A percentile compares a stretch with the other conserved stretches of the same genome.
phyloP scores from a whole-genome alignment of 2,888 invertebrate species.

The Phortica okadai region DNA sequence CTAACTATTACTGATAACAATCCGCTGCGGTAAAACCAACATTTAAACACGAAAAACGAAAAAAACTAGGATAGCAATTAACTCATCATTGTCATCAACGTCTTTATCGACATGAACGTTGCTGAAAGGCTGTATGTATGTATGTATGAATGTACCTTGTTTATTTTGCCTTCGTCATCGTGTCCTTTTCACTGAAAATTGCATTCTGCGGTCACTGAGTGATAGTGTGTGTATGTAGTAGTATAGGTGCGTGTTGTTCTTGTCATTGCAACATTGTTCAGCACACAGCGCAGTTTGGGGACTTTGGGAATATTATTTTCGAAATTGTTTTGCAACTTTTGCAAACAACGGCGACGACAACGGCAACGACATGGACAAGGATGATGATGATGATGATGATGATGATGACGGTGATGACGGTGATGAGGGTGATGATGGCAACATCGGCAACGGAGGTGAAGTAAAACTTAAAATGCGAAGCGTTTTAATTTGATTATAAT shows the following conservation, averaged over 20 bases:
- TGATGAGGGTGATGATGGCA: too few species aligned
- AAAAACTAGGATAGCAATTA: too few species aligned
- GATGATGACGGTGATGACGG: too few species aligned
- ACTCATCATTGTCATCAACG: too few species aligned
- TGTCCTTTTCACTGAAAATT: background rate
- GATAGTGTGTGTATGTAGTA: slow-evolving; percentile 6
- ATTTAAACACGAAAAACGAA: too few species aligned
- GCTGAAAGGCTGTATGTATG: background rate
- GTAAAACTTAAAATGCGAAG: background rate
- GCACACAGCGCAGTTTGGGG: background rate
- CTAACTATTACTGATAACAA: too few species aligned
- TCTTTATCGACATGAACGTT: too few species aligned
- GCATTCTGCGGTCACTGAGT: too few species aligned
- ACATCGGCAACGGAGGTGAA: too few species aligned
- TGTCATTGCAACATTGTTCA: slow-evolving; percentile 6
- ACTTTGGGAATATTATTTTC: slow-evolving; percentile 1
- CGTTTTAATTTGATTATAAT: slow-evolving; percentile 18
- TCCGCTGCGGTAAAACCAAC: too few species aligned
- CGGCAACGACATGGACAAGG: too few species aligned
- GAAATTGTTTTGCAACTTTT: slow-evolving; percentile 4
- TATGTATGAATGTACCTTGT: slow-evolving; percentile 1
- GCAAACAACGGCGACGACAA: background rate
- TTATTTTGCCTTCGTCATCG: background rate
- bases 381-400: too few species aligned
- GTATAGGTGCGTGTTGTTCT: background rate